Percentiles rank a stretch among this genome's conserved stretches.
These are phyloP conservation scores for Tenebrosternarchus preto DNA, from an alignment of 2,113 vertebrate genomes.

Conservation along the genomic window DNA sequence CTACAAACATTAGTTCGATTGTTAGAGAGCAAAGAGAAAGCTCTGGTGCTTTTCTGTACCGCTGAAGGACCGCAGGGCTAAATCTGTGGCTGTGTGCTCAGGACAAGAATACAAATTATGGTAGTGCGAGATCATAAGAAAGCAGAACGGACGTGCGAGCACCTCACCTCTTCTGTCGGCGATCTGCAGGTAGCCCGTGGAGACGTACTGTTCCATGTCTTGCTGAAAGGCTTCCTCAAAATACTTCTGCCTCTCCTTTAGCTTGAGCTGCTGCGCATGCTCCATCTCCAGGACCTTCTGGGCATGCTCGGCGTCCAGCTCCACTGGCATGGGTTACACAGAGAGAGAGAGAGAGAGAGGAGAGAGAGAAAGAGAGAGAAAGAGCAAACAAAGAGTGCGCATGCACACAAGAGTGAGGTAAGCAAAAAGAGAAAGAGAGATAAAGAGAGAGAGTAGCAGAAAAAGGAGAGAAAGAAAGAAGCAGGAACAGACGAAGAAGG, in stretches of 20 bases:
- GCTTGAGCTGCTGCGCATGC: constrained; percentile 84
- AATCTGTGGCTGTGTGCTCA: too few relatives aligned
- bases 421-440: too few relatives aligned
- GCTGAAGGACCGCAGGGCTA: too few relatives aligned
- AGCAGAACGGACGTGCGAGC: not conserved
- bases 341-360: not conserved
- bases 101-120: too few relatives aligned
- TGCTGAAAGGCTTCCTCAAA: constrained; percentile 97
- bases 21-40: too few relatives aligned
- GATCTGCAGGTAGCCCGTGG: constrained; percentile 87
- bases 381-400: not conserved
- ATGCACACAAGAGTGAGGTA: not conserved
- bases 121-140: too few relatives aligned
- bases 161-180: constrained; percentile 80
- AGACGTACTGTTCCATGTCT: constrained; percentile 93
- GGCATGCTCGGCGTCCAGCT: constrained; percentile 83
- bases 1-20: not conserved
- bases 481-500: too few relatives aligned
- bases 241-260: constrained; percentile 90
- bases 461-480: too few relatives aligned
- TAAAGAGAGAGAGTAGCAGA: not conserved
- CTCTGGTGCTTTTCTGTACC: too few relatives aligned
- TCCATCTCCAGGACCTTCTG: constrained; percentile 89
- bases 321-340: constrained; percentile 68
- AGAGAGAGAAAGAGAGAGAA: not conserved